Percentiles rank a stretch among this genome's conserved stretches.
Evolutionary conservation across 2,888 invertebrate species (phyloP).

Genomic region (Cataglyphis rosenhaueri): DNA sequence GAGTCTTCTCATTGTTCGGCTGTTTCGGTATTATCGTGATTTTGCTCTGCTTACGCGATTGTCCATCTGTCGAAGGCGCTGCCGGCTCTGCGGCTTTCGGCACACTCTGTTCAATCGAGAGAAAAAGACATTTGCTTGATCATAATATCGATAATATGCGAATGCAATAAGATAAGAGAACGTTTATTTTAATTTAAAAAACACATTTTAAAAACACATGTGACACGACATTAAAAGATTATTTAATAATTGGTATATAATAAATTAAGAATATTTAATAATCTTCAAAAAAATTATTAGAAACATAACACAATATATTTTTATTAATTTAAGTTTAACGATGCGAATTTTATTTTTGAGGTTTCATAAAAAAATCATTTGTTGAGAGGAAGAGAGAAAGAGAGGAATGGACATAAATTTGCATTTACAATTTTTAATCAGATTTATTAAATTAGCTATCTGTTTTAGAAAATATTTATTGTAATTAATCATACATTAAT

Average conservation of each 20-base stretch:
- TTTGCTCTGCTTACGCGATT: constrained; percentile 84
- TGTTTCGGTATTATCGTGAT: constrained; percentile 85
- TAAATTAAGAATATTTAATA: not conserved
- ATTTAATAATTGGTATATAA: not conserved
- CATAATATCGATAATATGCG: not conserved
- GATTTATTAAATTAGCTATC: not conserved
- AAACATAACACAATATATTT: not conserved
- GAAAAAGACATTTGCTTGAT: not conserved
- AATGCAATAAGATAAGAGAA: not conserved
- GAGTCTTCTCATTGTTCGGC: constrained; percentile 80
- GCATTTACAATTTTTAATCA: not conserved
- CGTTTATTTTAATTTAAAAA: not conserved
- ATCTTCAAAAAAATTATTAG: not conserved
- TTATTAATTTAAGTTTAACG: not conserved
- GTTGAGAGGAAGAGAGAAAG: not conserved
- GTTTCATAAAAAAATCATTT: not conserved
- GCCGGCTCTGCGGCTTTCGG: constrained; percentile 79
- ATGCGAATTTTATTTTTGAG: not conserved
- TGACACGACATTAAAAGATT: not conserved
- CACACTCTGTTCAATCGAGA: constrained; percentile 77
- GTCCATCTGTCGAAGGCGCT: constrained; percentile 70
- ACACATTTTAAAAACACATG: not conserved
- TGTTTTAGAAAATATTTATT: not conserved
- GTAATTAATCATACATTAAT: not conserved
- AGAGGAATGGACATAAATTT: not conserved